Percentiles rank a stretch among this genome's conserved stretches.
These are phyloP conservation scores for Lithobius niger DNA, from an alignment of 1,140 invertebrate species.

Conservation along the genomic window DNA sequence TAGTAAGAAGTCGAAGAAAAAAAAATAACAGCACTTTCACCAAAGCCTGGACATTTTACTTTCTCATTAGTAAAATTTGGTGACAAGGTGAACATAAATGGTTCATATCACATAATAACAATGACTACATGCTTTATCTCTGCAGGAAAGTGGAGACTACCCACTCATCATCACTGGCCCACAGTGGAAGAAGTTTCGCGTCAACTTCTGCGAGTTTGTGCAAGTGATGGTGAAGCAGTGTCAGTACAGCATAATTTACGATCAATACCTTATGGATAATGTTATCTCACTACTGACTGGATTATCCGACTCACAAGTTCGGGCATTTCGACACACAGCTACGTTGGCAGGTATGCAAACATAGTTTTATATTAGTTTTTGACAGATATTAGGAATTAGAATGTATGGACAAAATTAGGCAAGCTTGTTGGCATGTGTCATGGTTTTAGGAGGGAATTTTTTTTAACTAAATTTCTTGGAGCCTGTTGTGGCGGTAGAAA, in stretches of 20 bases:
- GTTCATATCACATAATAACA: no score
- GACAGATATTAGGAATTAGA: no score
- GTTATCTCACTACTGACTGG: conserved; percentile 94
- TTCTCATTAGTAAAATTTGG: conserved; percentile 3
- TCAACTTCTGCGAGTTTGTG: conserved; percentile 95
- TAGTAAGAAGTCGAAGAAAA: no score
- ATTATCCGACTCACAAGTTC: conserved; percentile 93
- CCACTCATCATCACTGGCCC: conserved; percentile 94
- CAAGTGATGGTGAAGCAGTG: conserved; percentile 93
- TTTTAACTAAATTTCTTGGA: not conserved
- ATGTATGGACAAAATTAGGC: no score
- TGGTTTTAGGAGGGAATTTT: no score
- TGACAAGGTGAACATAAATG: no score
- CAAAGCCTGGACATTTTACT: no score
- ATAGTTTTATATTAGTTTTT: not conserved
- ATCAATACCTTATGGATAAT: conserved; percentile 98
- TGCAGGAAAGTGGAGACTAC: conserved; percentile 93
- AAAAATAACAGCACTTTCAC: no score
- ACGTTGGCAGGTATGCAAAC: conserved; percentile 68
- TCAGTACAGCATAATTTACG: conserved; percentile 98
- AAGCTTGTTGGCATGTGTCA: no score
- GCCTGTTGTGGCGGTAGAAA: not conserved
- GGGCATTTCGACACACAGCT: conserved; percentile 96
- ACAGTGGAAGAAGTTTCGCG: conserved; percentile 92
- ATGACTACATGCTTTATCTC: conserved; percentile 18